phyloP scores from a whole-genome alignment of 2,113 vertebrate species.

The Beaufortia kweichowensis region DNA sequence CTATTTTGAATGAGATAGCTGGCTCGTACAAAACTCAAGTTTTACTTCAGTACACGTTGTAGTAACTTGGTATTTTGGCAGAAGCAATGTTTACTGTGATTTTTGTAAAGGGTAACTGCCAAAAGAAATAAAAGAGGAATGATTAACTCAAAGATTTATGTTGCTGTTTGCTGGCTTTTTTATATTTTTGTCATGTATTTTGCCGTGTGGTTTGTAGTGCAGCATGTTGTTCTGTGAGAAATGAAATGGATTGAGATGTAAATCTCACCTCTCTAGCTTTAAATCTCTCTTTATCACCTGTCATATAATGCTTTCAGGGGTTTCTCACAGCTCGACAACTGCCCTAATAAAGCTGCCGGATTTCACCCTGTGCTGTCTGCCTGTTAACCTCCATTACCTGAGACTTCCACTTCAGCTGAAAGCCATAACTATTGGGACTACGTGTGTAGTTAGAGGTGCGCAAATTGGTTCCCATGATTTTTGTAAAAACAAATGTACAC shows the following conservation, averaged over 20 bases:
- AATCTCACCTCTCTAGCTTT: constrained; percentile 46
- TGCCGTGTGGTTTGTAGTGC: background rate
- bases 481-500: constrained; percentile 12
- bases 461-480: constrained; percentile 19
- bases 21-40: background rate
- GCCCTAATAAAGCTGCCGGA: constrained; percentile 60
- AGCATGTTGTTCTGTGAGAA: background rate
- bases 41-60: background rate
- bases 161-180: constrained; percentile 36
- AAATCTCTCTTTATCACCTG: constrained; percentile 70
- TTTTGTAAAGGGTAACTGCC: background rate
- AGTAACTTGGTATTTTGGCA: background rate
- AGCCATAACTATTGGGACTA: background rate
- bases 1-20: no score
- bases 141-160: background rate
- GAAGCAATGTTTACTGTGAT: background rate
- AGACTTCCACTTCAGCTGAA: background rate
- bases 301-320: constrained; percentile 54
- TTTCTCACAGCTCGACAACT: constrained; percentile 42
- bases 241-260: constrained; percentile 35
- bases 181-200: background rate
- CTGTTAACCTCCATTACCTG: constrained; percentile 37
- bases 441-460: constrained; percentile 19
- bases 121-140: background rate
- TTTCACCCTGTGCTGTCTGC: constrained; percentile 1